phyloP scores from a whole-genome alignment of 1,140 invertebrate species.

The Wiebesia pumilae region DNA sequence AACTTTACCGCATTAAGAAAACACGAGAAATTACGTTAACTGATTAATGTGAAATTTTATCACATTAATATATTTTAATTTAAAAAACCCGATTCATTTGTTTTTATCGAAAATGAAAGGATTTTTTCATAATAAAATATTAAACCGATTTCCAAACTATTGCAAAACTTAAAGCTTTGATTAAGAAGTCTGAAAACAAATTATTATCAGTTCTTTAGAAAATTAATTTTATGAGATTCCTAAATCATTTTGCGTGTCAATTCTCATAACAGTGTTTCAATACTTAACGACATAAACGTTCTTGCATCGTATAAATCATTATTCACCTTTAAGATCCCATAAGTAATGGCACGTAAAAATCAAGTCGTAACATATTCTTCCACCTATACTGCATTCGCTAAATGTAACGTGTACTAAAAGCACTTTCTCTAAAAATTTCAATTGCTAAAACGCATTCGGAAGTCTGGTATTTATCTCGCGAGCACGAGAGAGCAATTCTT shows the following conservation, averaged over 20 bases:
- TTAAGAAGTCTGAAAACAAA: constrained; percentile 28
- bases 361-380: constrained; percentile 18
- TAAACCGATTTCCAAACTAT: background rate
- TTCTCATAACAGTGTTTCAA: constrained; percentile 22
- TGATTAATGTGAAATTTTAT: background rate
- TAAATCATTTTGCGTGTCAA: constrained; percentile 42
- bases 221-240: constrained; percentile 34
- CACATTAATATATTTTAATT: too few species aligned
- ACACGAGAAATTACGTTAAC: background rate
- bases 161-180: background rate
- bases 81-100: too few species aligned
- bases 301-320: constrained; percentile 43
- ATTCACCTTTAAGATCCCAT: constrained; percentile 17
- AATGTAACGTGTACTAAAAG: constrained; percentile 25
- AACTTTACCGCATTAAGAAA: background rate
- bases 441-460: constrained; percentile 23
- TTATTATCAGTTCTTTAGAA: constrained; percentile 37
- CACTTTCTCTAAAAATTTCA: constrained; percentile 44
- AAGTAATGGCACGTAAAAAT: constrained; percentile 52
- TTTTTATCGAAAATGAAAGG: too few species aligned
- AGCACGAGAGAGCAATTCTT: constrained; percentile 34
- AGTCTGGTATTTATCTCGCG: constrained; percentile 17
- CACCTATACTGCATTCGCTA: background rate
- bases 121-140: background rate
- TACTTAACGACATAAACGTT: constrained; percentile 43